Base-by-base conservation (phyloP, 2,797 vertebrate species). In the Chiroxiphia lanceolata region DNA sequence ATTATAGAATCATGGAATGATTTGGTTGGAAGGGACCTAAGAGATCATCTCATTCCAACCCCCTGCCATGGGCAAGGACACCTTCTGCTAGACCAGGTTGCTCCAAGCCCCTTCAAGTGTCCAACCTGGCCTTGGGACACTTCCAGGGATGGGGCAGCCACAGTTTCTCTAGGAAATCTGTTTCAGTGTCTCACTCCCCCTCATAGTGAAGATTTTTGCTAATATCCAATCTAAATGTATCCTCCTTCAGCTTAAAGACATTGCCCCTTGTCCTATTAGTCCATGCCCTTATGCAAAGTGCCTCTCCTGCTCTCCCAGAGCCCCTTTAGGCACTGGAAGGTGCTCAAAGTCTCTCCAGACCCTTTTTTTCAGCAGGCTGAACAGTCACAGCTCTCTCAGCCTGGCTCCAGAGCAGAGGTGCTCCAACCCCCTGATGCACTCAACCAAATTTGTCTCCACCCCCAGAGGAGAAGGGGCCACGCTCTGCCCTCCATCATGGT, bases 221-320 rank as follows among this genome's bases (percentile, higher is more conserved):
- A 74, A n/a, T n/a, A 54, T 8, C 0, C 0, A 33, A 42, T 61
- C 33, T 9, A 18, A 48, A 44, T 42, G 23, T 29, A 3, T 23
- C 11, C 6, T 54, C 7, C 19, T 53, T 61, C 60, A 11, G 8
- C 3, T 74, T 61, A 61, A 74, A 74, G 12, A 10, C 42, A 74
- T 29, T 54, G 4, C 4, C 19, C 21, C 31, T 67, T 36, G 18
- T 53, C 15, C 26, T 53, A 13, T 16, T 53, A 33, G n/a, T 42
- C 31, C 40, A 53, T 4, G 9, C 9, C 26, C 3, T 47, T 36
- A 16, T 48, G 31, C 61, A 17, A 67, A 27, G 34, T 36, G 42
- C 23, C 47, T 61, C 31, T 72, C 33, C 23, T 21, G 19, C 2
- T 74, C 19, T 50, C 26, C 29, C 50, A 36, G 19, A 80, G 27